Base-by-base conservation (phyloP, 1,140 invertebrate species). In the Meloidogyne hapla region DNA sequence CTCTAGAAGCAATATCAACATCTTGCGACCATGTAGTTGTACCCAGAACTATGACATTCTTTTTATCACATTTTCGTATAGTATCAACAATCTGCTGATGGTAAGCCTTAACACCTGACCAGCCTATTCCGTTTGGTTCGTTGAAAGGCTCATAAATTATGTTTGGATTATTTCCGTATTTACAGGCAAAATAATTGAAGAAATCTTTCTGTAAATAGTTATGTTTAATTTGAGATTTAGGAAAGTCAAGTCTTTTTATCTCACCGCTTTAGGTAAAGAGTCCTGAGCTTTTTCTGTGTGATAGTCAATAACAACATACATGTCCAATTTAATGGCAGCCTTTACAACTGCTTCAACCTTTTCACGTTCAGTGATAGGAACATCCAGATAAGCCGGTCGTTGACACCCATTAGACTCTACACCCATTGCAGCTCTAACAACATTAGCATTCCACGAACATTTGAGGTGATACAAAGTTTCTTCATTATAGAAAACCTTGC, bases 401-500 rank as follows among this genome's bases (percentile, higher is more conserved):
- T 56, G 48, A 56, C 48, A 56, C 0, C 48, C 64, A 23, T 26
- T 65, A 15, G 25, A 65, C n/a, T 65, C 25, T 33, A 28, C 28
- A 33, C 64, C 64, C 64, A 65, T 65, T 33, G 48, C 48, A 8
- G 48, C 48, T 56, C 48, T 56, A n/a, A 56, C 48, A 56, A n/a
- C 48, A 56, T 56, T 56, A n/a, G 48, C 3, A 56, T 56, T 56
- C 48, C 48, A 56, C 18, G 18, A 8, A n/a, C 48, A 56, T 56
- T 56, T 56, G n/a, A 56, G 48, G 12, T 2, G 8, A 18, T 12
- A 56, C 15, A 76, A 40, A 21, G 74, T 76, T 26, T 76, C 21
- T 10, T 76, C 71, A 62, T 76, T 76, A 25, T 56, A 76, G n/a
- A 56, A 76, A 1, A 67, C 40, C 26, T 56, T 10, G 26, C 45